Percentiles rank a stretch among this genome's conserved stretches.
phyloP scores from a whole-genome alignment of 2,113 vertebrate species.

The Chloebia gouldiae region DNA sequence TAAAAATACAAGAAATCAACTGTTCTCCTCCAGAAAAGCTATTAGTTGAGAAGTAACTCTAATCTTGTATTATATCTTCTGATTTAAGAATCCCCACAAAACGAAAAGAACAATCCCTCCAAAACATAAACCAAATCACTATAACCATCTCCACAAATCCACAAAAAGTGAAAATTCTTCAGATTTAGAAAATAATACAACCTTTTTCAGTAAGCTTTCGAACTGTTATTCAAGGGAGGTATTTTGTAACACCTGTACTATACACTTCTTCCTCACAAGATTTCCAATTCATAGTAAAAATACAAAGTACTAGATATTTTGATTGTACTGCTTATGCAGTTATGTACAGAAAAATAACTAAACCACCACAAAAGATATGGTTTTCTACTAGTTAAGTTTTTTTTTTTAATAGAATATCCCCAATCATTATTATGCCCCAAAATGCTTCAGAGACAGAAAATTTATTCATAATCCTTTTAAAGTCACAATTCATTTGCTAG shows the following conservation, averaged over 20 bases:
- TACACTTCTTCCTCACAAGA: rapidly evolving
- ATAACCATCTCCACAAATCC: not conserved
- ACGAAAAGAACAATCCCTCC: not conserved
- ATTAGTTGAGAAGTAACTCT: not conserved
- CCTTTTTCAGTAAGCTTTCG: not conserved
- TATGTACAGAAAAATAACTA: not conserved
- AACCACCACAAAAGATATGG: not conserved
- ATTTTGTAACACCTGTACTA: not conserved
- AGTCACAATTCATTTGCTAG: not conserved
- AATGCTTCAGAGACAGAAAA: not conserved
- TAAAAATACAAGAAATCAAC: not conserved
- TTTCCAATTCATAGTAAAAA: not conserved
- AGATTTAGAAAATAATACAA: not conserved
- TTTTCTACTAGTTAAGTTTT: not conserved
- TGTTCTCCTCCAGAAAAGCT: not conserved
- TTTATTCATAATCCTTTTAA: not conserved
- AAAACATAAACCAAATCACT: not conserved
- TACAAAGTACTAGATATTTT: not conserved
- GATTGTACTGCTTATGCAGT: not conserved
- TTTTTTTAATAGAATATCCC: not conserved
- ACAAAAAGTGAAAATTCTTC: not conserved
- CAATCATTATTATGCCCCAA: not conserved
- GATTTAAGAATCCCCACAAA: not conserved
- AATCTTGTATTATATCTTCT: not conserved
- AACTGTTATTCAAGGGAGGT: not conserved